Percentiles rank a stretch among this genome's conserved stretches.
Conservation (phyloP, 2,113 vertebrate species). For the Chroicocephalus ridibundus region DNA sequence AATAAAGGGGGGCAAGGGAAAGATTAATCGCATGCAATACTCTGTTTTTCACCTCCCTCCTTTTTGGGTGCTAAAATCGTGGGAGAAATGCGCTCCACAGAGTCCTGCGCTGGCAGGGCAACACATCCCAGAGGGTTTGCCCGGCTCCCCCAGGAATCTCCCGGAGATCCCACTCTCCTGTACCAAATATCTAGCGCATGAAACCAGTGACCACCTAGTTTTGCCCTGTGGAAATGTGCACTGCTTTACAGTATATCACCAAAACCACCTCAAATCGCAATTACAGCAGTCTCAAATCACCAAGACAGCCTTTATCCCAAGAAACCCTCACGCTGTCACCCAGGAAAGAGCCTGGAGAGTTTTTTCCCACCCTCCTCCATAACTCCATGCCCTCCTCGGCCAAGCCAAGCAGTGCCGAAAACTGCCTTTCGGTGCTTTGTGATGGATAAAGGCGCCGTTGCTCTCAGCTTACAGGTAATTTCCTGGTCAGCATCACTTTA, state of each 20-base stretch:
- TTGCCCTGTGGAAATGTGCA: rapidly evolving
- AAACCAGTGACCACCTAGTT: rapidly evolving
- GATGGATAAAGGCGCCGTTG: not conserved
- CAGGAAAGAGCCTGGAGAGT: not conserved
- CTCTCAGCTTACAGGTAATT: slow-evolving; percentile 1
- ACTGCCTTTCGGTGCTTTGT: not conserved
- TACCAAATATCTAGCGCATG: not conserved
- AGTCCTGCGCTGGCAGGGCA: not conserved
- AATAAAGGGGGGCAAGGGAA: not conserved
- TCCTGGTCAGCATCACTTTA: slow-evolving; percentile 36
- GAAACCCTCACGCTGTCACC: not conserved
- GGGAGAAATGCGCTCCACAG: rapidly evolving
- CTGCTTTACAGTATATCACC: not conserved
- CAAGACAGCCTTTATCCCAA: not conserved
- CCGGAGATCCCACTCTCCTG: not conserved
- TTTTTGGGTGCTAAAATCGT: not conserved
- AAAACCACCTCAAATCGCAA: not conserved
- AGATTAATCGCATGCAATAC: rapidly evolving
- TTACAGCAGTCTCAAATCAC: not conserved
- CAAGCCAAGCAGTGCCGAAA: not conserved
- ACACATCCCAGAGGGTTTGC: not conserved
- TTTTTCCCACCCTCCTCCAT: not conserved
- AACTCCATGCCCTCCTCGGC: not conserved
- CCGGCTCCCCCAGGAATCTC: not conserved
- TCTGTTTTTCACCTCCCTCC: not conserved